Conservation (phyloP, 2,797 vertebrate genomes). For the Lateolabrax maculatus region DNA sequence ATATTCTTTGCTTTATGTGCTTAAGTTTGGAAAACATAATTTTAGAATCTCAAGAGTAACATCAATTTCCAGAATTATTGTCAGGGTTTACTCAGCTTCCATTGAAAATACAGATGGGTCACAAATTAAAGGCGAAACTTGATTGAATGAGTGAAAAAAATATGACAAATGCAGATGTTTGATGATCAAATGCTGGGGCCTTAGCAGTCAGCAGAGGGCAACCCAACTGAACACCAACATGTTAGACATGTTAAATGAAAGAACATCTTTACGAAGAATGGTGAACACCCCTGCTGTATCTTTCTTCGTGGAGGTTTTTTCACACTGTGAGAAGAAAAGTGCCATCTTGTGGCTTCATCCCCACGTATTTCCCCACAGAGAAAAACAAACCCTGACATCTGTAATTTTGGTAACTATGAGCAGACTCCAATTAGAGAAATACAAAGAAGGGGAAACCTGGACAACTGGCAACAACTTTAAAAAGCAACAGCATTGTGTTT, state of each 20-base stretch:
- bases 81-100: not conserved
- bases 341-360: slow-evolving; percentile 22
- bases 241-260: too few relatives aligned
- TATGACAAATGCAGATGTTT: not conserved
- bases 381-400: slow-evolving; percentile 36
- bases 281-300: not conserved
- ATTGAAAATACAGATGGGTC: slow-evolving; percentile 6
- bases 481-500: slow-evolving; percentile 36
- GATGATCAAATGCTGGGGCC: not conserved
- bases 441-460: slow-evolving; percentile 15
- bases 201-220: not conserved
- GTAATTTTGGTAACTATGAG: slow-evolving; percentile 23
- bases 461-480: slow-evolving; percentile 27
- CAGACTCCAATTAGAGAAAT: slow-evolving; percentile 20
- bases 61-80: not conserved
- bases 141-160: not conserved
- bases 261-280: not conserved
- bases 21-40: slow-evolving; percentile 18
- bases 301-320: not conserved
- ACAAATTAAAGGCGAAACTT: not conserved
- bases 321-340: slow-evolving; percentile 6
- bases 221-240: not conserved
- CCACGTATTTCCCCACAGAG: too few relatives aligned
- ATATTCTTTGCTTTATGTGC: not conserved
- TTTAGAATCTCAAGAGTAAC: slow-evolving; percentile 26